Evolutionary conservation across 2,888 invertebrate genomes (phyloP).

Genomic region (Carabus problematicus): DNA sequence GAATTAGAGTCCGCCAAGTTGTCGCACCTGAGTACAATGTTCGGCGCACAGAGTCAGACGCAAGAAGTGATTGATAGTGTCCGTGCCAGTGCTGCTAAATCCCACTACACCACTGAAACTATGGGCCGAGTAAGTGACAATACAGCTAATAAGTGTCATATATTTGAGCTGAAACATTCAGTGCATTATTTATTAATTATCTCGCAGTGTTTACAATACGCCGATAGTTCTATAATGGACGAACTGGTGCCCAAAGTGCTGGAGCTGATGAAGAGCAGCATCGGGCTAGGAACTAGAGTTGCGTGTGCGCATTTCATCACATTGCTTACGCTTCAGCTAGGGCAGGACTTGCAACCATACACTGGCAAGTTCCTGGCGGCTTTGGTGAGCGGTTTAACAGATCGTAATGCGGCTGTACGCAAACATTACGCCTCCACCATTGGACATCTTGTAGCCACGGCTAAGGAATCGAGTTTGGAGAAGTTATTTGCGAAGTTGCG

Average conservation of each 20-base stretch:
- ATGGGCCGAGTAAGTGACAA: constrained; percentile 71
- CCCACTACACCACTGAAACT: constrained; percentile 88
- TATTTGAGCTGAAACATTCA: too few species aligned
- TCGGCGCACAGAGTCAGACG: constrained; percentile 71
- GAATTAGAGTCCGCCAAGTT: constrained; percentile 83
- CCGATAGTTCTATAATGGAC: constrained; percentile 78
- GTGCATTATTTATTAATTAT: constrained; percentile 17
- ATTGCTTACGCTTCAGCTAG: constrained; percentile 65
- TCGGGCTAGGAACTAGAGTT: constrained; percentile 85
- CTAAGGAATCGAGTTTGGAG: constrained; percentile 77
- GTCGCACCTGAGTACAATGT: constrained; percentile 78
- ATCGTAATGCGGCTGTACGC: constrained; percentile 82
- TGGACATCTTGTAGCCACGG: constrained; percentile 82
- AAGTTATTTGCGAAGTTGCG: constrained; percentile 69
- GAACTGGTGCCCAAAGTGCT: constrained; percentile 80
- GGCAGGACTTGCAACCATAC: constrained; percentile 65
- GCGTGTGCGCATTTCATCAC: constrained; percentile 82
- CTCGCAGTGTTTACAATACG: constrained; percentile 70
- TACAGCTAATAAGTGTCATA: not conserved
- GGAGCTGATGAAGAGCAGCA: constrained; percentile 81
- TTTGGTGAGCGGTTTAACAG: constrained; percentile 79
- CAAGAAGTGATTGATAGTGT: constrained; percentile 81
- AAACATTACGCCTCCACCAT: constrained; percentile 85
- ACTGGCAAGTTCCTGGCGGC: constrained; percentile 69
- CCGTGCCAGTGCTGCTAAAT: constrained; percentile 80